Evolutionary conservation across 2,113 vertebrate genomes (phyloP), one percentile per base, ranked within the genome.

Genomic region (Dermatemys mawii): DNA sequence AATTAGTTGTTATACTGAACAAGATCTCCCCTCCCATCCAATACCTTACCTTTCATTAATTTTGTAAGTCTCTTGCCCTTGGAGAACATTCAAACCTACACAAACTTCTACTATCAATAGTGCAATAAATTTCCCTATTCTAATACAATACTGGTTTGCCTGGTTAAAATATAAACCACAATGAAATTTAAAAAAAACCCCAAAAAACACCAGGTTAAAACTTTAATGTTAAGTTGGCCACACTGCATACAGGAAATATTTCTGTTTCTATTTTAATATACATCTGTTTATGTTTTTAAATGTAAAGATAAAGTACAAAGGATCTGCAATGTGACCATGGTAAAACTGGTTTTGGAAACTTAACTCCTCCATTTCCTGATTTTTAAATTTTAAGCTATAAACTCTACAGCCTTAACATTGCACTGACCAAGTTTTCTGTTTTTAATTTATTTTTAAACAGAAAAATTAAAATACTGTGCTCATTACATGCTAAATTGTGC

Each of bases 1-100:
- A 73, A 44, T 41, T 73, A 73, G n/a, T 11, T 35, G 4, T 41
- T 73, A 22, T 38, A 70, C 67, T 41, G 22, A 70, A 73, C n/a
- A 12, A 73, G 22, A 44, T 41, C 2, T 5, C 1, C 11, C 5
- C 9, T 1, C 8, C 1, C 11, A 9, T 1, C 19, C 9, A 73
- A 73, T 24, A 73, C 10, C 22, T 73, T 73, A 73, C 38, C 38
- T 73, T 73, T 44, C 22, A 49, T 9, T 12, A 4, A 14, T 53
- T 78, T 50, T 67, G 67, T 46, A 84, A 16, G 27, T 73, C 11
- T 49, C 50, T 14, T 38, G 55, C 29, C 32, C 35, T 3, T 83
- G 29, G 60, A 26, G 88, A 17, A 24, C 6, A 73, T 49, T 88
- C 82, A 27, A 82, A 70, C 44, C 4, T 21, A 7, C 12, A 63